A percentile compares a stretch with the other conserved stretches of the same genome.
Conservation (phyloP, 2,888 invertebrate genomes). For the Tanaodytes sp. region DNA sequence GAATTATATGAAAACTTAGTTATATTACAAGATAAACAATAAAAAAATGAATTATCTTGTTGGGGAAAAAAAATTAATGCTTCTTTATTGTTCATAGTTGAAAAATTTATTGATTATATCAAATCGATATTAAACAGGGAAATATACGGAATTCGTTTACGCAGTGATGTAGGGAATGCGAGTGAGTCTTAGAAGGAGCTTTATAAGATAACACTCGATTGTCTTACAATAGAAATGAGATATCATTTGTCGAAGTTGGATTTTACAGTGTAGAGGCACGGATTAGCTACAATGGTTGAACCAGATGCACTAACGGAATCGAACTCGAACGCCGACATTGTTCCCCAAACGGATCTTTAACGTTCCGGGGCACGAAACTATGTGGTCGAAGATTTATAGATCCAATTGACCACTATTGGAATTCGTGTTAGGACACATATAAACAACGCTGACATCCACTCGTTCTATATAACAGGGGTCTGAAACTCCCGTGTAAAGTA, state of each 20-base stretch:
- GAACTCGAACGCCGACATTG: slow-evolving; percentile 38
- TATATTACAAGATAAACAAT: not conserved
- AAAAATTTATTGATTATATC: too few species aligned
- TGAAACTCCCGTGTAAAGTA: too few species aligned
- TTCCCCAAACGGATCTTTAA: slow-evolving; percentile 38
- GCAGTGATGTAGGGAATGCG: too few species aligned
- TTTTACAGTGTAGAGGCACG: slow-evolving; percentile 28
- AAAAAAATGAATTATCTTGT: not conserved
- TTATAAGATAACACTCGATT: slow-evolving; percentile 23
- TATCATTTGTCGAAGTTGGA: slow-evolving; percentile 42
- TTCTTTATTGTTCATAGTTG: too few species aligned
- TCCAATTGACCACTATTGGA: slow-evolving; percentile 18
- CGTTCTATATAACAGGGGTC: too few species aligned
- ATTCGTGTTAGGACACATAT: slow-evolving; percentile 11
- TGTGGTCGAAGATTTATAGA: slow-evolving; percentile 31
- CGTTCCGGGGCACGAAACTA: slow-evolving; percentile 28
- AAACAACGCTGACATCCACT: not conserved
- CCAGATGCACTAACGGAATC: slow-evolving; percentile 34
- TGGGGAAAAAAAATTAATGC: too few species aligned
- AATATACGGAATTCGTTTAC: too few species aligned
- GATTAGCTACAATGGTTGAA: slow-evolving; percentile 34
- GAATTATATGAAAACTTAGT: not conserved
- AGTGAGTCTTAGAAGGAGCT: slow-evolving; percentile 33
- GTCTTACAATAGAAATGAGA: slow-evolving; percentile 41
- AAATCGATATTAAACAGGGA: too few species aligned